Percentiles rank a stretch among this genome's conserved stretches.
These are phyloP conservation scores for Threskiornis aethiopicus DNA, from an alignment of 2,797 vertebrate genomes.

Conservation along the genomic window DNA sequence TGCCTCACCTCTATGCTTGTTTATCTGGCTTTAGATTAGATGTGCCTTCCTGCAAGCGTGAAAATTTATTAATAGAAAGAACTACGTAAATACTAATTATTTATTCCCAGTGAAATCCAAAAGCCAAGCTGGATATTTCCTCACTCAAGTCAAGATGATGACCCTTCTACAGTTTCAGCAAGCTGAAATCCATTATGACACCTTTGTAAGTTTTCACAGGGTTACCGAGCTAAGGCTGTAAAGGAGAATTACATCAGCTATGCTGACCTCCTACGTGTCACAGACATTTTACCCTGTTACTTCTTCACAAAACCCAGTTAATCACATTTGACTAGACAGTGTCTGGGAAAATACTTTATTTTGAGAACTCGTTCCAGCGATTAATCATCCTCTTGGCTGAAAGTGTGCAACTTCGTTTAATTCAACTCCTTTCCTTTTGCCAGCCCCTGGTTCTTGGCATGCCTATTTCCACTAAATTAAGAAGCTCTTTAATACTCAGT, in stretches of 20 bases:
- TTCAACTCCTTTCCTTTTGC: background rate
- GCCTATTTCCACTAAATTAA: background rate
- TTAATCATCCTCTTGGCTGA: background rate
- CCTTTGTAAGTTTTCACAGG: background rate
- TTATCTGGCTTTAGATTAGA: background rate
- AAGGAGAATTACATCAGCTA: background rate
- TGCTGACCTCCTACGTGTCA: background rate
- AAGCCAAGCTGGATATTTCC: background rate
- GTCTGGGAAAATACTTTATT: background rate
- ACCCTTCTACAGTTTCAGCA: background rate
- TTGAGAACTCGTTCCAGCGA: background rate
- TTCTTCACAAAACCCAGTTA: background rate
- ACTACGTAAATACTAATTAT: background rate
- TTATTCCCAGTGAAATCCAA: background rate
- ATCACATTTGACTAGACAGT: background rate
- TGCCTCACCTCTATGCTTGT: too few relatives aligned
- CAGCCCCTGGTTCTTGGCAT: background rate
- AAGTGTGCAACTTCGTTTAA: background rate
- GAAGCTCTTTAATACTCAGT: background rate
- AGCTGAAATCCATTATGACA: background rate
- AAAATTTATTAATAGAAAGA: background rate
- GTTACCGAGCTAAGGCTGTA: background rate
- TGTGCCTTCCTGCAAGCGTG: background rate
- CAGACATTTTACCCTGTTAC: background rate
- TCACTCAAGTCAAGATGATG: background rate